Conservation (phyloP, 1,140 invertebrate genomes). For the Ceratina australensis region DNA sequence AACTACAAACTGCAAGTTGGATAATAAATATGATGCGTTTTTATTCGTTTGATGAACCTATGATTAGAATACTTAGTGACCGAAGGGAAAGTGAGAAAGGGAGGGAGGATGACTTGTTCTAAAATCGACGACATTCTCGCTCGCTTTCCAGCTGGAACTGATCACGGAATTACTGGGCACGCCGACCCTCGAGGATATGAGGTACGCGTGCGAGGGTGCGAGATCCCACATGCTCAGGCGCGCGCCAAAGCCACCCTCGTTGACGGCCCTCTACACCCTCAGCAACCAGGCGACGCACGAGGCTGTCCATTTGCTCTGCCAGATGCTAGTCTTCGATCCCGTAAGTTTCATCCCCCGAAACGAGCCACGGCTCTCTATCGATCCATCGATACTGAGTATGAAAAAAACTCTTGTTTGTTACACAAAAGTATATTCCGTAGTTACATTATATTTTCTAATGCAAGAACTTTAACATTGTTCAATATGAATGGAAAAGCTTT, state of each 20-base stretch:
- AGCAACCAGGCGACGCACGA: slow-evolving; percentile 96
- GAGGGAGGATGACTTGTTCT: neutral
- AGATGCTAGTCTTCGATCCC: slow-evolving; percentile 99
- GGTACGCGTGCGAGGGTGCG: slow-evolving; percentile 97
- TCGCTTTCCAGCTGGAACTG: slow-evolving; percentile 89
- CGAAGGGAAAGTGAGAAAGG: neutral
- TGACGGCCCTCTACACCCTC: slow-evolving; percentile 94
- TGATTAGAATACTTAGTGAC: too few species aligned
- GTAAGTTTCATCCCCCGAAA: slow-evolving; percentile 81
- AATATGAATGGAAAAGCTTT: too few species aligned
- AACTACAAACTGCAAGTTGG: too few species aligned
- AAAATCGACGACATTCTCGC: slow-evolving; percentile 21
- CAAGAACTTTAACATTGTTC: too few species aligned
- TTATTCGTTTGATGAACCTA: neutral
- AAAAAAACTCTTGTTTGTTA: too few species aligned
- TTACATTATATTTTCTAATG: too few species aligned
- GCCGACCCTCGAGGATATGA: slow-evolving; percentile 97
- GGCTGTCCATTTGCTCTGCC: slow-evolving; percentile 97
- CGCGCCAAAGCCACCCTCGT: slow-evolving; percentile 92
- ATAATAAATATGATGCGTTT: neutral
- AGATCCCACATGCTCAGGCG: slow-evolving; percentile 94
- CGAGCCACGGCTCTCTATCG: too few species aligned
- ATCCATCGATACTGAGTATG: too few species aligned
- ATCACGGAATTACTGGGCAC: slow-evolving; percentile 98
- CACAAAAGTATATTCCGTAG: too few species aligned